Evolutionary conservation across 2,888 invertebrate genomes (phyloP).

Genomic region (Philereme vetulata): DNA sequence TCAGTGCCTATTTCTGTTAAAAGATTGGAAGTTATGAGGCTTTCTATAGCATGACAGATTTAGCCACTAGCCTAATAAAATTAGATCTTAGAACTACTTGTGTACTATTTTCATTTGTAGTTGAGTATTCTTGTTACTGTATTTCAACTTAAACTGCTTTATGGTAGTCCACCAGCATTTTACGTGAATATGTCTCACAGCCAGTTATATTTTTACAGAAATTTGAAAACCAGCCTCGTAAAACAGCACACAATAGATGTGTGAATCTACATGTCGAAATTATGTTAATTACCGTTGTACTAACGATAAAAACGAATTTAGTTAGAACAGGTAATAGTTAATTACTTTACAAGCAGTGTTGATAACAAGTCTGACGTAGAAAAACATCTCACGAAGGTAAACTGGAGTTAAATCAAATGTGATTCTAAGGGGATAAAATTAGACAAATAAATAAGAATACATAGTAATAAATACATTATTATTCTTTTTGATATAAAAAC

Average conservation of each 20-base stretch:
- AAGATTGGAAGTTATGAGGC: no score
- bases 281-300: slow-evolving; percentile 7
- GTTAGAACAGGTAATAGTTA: slow-evolving; percentile 13
- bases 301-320: slow-evolving; percentile 4
- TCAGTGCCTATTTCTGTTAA: no score
- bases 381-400: neutral
- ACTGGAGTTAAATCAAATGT: neutral
- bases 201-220: no score
- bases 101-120: no score
- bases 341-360: slow-evolving; percentile 1
- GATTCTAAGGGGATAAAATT: neutral
- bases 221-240: neutral
- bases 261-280: neutral
- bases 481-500: slow-evolving; percentile 31
- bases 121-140: no score
- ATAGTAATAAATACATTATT: neutral
- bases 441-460: neutral
- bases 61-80: no score
- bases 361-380: slow-evolving; percentile 19
- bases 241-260: neutral
- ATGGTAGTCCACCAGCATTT: neutral
- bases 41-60: no score
- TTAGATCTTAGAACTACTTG: no score
- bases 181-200: no score
- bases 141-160: no score